These are phyloP conservation scores for Synaphobranchus kaupii DNA, from an alignment of 2,797 vertebrate genomes.

Conservation along the genomic window DNA sequence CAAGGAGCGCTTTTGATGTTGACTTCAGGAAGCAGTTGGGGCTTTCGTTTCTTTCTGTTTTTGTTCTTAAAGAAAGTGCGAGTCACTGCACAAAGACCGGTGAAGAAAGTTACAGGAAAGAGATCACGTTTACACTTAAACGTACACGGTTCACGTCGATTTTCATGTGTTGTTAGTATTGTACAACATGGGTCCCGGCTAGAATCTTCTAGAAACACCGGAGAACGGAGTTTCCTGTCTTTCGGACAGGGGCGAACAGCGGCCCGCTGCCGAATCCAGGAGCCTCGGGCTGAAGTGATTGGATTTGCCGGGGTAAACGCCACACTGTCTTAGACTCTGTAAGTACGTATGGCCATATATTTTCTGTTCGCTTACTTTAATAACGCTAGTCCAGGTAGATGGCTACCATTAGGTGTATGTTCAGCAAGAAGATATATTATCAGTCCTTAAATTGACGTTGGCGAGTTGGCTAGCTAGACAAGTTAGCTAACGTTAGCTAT, in stretches of 20 bases:
- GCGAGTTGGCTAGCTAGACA: background rate
- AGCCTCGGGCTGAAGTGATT: constrained; percentile 52
- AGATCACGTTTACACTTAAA: background rate
- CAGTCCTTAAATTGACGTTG: background rate
- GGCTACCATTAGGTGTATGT: background rate
- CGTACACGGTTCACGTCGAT: background rate
- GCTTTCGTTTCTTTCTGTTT: constrained; percentile 50
- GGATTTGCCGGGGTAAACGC: constrained; percentile 41
- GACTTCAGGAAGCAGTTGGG: constrained; percentile 58
- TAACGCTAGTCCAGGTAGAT: background rate
- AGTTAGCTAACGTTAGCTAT: background rate
- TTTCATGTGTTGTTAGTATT: background rate
- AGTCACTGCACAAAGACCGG: constrained; percentile 39
- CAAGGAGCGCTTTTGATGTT: constrained; percentile 48
- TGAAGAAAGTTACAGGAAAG: constrained; percentile 39
- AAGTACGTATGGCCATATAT: constrained; percentile 14
- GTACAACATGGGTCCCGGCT: constrained; percentile 71
- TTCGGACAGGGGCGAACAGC: constrained; percentile 50
- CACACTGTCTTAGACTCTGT: constrained; percentile 23
- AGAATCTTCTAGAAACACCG: constrained; percentile 63
- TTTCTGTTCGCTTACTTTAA: background rate
- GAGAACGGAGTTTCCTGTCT: constrained; percentile 53
- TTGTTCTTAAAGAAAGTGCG: constrained; percentile 59
- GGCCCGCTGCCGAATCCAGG: constrained; percentile 61
- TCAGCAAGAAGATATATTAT: background rate